Evolutionary conservation across 2,113 vertebrate species (phyloP).

Genomic region (Phalacrocorax carbo): DNA sequence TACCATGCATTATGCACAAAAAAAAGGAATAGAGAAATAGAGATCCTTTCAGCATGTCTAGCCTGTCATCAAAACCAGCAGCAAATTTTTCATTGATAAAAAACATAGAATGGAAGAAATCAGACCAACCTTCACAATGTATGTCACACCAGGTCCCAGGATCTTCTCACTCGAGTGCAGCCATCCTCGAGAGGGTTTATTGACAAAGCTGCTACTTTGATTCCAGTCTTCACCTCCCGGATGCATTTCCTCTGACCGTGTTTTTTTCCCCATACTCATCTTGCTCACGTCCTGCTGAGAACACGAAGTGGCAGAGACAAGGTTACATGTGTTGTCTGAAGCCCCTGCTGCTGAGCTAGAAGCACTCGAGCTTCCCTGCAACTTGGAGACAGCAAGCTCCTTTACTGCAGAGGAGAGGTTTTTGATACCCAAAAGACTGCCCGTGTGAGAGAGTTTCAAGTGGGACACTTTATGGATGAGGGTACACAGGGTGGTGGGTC

Average conservation of each 20-base stretch:
- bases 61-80: constrained; percentile 20
- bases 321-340: constrained; percentile 83
- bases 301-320: constrained; percentile 79
- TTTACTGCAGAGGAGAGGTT: constrained; percentile 94
- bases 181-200: constrained; percentile 87
- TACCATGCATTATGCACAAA: constrained; percentile 22
- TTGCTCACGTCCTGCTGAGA: constrained; percentile 82
- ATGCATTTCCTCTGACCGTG: constrained; percentile 80
- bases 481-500: constrained; percentile 90
- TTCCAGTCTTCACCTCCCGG: constrained; percentile 84
- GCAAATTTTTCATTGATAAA: constrained; percentile 68
- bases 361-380: constrained; percentile 86
- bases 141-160: constrained; percentile 95
- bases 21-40: constrained; percentile 9
- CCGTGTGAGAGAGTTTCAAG: constrained; percentile 94
- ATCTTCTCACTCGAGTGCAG: constrained; percentile 94
- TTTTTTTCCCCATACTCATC: constrained; percentile 84
- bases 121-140: constrained; percentile 93
- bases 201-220: constrained; percentile 76
- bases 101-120: constrained; percentile 57
- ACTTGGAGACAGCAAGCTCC: constrained; percentile 94
- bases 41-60: constrained; percentile 25
- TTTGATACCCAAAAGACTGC: constrained; percentile 91
- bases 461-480: constrained; percentile 98
- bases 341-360: constrained; percentile 78